Evolutionary conservation across 2,797 vertebrate genomes (phyloP).

Genomic region (Halcyon smyrnensis): DNA sequence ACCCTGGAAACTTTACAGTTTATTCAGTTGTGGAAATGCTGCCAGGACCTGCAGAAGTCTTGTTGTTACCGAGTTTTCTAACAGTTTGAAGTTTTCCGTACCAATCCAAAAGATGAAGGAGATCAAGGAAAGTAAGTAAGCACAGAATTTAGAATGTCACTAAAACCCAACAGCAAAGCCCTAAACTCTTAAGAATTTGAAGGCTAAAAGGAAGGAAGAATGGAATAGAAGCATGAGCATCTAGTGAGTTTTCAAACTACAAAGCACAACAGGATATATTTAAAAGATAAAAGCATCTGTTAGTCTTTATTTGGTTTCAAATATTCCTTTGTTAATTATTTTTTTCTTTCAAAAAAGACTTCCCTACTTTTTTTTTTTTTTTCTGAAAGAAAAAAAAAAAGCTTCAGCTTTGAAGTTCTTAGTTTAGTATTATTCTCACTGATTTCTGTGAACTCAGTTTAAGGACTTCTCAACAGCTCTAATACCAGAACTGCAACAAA

Average conservation of each 20-base stretch:
- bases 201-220: neutral
- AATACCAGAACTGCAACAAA: neutral
- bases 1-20: neutral
- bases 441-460: neutral
- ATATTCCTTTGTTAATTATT: neutral
- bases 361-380: neutral
- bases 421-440: neutral
- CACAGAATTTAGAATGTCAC: neutral
- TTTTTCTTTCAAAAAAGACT: neutral
- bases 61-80: neutral
- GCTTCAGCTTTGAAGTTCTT: neutral
- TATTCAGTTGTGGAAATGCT: neutral
- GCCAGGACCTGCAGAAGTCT: neutral
- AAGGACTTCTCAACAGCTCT: neutral
- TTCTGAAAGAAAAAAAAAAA: neutral
- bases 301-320: neutral
- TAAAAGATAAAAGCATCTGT: neutral
- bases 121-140: neutral
- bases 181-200: neutral
- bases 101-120: neutral
- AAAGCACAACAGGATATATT: neutral
- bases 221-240: neutral
- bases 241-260: neutral
- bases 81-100: neutral
- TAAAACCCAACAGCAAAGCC: neutral